Percentiles rank a stretch among this genome's conserved stretches.
Evolutionary conservation across 2,113 vertebrate genomes (phyloP).

Genomic region (Micromys minutus): DNA sequence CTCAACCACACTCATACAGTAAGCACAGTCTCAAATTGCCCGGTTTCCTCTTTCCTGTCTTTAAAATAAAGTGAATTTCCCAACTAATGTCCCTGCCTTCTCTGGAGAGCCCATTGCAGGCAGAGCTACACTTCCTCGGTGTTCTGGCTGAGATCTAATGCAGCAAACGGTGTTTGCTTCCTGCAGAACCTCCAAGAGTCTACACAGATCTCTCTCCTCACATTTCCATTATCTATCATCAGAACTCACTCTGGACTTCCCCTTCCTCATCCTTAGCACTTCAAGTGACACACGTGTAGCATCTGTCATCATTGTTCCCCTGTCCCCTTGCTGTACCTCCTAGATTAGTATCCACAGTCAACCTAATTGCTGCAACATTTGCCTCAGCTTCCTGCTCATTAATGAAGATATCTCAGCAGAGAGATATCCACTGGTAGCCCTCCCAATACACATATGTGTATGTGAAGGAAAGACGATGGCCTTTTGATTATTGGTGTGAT

Average conservation of each 20-base stretch:
- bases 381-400: constrained; percentile 63
- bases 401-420: constrained; percentile 61
- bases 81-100: background rate
- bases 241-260: background rate
- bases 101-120: background rate
- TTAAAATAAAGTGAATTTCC: constrained; percentile 55
- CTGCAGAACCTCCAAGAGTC: background rate
- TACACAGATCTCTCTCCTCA: background rate
- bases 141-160: background rate
- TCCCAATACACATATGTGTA: constrained; percentile 30
- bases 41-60: background rate
- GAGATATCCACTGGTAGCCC: background rate
- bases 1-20: background rate
- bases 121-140: background rate
- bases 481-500: constrained; percentile 55
- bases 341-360: constrained; percentile 62
- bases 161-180: background rate
- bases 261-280: background rate
- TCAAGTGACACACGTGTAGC: background rate
- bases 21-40: background rate
- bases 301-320: background rate
- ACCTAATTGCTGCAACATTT: constrained; percentile 72
- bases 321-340: background rate
- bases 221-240: background rate
- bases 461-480: constrained; percentile 22